A percentile compares a stretch with the other conserved stretches of the same genome.
These are phyloP conservation scores for Drosophila mulleri DNA, from an alignment of 2,888 invertebrate genomes.

Conservation along the genomic window DNA sequence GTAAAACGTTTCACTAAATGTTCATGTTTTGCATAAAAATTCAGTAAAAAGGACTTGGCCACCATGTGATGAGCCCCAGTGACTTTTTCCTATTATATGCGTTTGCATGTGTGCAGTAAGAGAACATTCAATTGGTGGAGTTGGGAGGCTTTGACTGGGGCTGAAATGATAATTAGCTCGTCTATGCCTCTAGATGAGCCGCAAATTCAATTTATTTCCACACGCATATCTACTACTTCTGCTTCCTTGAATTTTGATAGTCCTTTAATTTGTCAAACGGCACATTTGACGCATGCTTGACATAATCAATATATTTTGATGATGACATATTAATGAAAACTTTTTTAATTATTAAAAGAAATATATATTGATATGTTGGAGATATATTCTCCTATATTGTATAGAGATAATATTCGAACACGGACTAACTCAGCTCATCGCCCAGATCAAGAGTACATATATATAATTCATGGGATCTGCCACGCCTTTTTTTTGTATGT, in stretches of 20 bases:
- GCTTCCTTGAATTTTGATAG: slow-evolving; percentile 31
- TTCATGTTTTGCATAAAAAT: slow-evolving; percentile 83
- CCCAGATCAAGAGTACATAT: no score
- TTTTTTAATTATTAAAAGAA: not conserved
- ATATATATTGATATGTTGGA: not conserved
- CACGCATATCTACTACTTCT: slow-evolving; percentile 24
- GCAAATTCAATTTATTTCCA: slow-evolving; percentile 48
- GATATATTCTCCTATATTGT: no score
- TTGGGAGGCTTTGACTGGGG: not conserved
- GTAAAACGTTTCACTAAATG: slow-evolving; percentile 82
- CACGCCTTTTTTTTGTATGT: no score
- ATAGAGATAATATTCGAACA: no score
- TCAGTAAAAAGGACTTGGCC: slow-evolving; percentile 55
- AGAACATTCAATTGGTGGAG: slow-evolving; percentile 47
- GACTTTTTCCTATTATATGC: slow-evolving; percentile 25
- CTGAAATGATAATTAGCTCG: slow-evolving; percentile 59
- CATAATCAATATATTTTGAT: not conserved
- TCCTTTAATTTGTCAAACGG: slow-evolving; percentile 13
- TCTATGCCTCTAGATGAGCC: slow-evolving; percentile 20
- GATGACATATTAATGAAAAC: not conserved
- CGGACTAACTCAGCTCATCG: no score
- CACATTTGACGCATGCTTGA: slow-evolving; percentile 16
- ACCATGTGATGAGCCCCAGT: slow-evolving; percentile 49
- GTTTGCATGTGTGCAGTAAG: slow-evolving; percentile 6
- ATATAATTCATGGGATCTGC: no score